Percentiles rank a stretch among this genome's conserved stretches.
These are phyloP conservation scores for Siniperca obscura DNA, from an alignment of 2,797 vertebrate genomes.

Conservation along the genomic window DNA sequence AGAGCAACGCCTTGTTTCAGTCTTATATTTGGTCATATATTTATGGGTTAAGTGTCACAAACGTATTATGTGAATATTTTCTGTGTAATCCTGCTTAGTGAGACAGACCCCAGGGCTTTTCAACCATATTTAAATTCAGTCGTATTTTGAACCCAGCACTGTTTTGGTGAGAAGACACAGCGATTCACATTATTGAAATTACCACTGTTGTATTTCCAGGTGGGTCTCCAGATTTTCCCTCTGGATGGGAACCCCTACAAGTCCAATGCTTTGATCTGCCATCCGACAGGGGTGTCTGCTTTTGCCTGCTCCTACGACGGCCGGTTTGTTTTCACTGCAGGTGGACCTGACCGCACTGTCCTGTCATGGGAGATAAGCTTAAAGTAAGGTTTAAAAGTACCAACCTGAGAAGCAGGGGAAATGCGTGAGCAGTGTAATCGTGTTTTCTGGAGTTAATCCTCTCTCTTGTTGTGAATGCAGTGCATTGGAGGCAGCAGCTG, in stretches of 20 bases:
- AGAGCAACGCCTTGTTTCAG: background rate
- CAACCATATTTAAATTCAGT: background rate
- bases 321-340: slow-evolving; percentile 88
- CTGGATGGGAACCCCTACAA: slow-evolving; percentile 94
- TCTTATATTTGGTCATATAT: background rate
- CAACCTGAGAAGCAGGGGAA: background rate
- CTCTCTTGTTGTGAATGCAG: slow-evolving; percentile 75
- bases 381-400: slow-evolving; percentile 77
- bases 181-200: slow-evolving; percentile 9
- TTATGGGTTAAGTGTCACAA: background rate
- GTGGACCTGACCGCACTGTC: slow-evolving; percentile 85
- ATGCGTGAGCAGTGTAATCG: background rate
- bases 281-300: slow-evolving; percentile 84
- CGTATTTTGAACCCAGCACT: background rate
- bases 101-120: background rate
- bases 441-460: slow-evolving; percentile 12
- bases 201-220: slow-evolving; percentile 75
- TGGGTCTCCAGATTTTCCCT: slow-evolving; percentile 95
- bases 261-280: slow-evolving; percentile 89
- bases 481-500: slow-evolving; percentile 88
- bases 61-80: background rate
- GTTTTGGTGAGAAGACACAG: background rate
- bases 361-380: slow-evolving; percentile 90
- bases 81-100: background rate
- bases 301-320: slow-evolving; percentile 88